A percentile compares a stretch with the other conserved stretches of the same genome.
Conservation (phyloP, 1,140 invertebrate species). For the Platyscapa corneri region DNA sequence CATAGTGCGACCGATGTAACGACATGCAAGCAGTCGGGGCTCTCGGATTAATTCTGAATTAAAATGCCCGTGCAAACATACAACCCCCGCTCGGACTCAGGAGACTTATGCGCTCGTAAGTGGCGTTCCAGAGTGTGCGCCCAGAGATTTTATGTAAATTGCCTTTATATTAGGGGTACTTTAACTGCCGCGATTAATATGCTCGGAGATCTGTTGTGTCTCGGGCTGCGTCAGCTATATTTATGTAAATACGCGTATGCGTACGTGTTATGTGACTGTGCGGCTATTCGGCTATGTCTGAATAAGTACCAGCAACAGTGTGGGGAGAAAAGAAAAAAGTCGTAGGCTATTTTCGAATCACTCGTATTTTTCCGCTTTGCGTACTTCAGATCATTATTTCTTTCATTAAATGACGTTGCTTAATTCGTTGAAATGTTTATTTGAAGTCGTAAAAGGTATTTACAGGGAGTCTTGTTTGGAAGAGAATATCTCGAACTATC, state of each 20-base stretch:
- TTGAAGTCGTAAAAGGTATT: not conserved
- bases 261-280: not conserved
- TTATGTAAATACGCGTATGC: not conserved
- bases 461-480: not conserved
- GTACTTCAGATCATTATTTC: not conserved
- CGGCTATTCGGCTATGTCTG: not conserved
- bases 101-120: slow-evolving; percentile 47
- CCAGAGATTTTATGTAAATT: slow-evolving; percentile 49
- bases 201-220: slow-evolving; percentile 1
- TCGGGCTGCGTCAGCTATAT: not conserved
- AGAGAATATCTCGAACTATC: not conserved
- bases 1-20: not conserved
- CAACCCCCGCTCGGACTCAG: not conserved
- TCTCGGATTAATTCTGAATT: slow-evolving; percentile 45
- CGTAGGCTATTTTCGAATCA: not conserved
- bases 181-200: slow-evolving; percentile 43
- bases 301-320: not conserved
- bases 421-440: not conserved
- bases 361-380: not conserved
- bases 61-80: slow-evolving; percentile 31
- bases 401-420: not conserved
- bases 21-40: not conserved
- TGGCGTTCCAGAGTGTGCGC: not conserved
- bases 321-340: not conserved
- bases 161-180: slow-evolving; percentile 37